Evolutionary conservation across 1,140 invertebrate genomes (phyloP).

Genomic region (Hylaeus volcanicus): DNA sequence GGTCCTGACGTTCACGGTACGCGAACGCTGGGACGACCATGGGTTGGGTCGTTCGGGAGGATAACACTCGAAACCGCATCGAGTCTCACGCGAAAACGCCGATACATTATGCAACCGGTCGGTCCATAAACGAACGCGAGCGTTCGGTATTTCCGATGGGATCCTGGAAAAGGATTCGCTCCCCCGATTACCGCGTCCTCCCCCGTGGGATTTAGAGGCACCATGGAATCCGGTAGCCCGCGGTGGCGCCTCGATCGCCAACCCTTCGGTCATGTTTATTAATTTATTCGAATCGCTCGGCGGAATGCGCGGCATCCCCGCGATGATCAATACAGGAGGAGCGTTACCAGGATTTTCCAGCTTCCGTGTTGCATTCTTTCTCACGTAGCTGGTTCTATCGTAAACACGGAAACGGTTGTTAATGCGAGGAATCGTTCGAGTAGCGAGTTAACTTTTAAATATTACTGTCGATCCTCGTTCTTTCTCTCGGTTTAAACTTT

Average conservation of each 20-base stretch:
- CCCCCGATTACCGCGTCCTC: not conserved
- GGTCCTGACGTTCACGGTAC: not conserved
- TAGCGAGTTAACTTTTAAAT: not conserved
- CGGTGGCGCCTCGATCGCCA: not conserved
- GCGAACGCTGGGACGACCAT: not conserved
- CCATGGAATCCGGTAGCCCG: conserved; percentile 13
- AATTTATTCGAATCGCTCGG: conserved; percentile 45
- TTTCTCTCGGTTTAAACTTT: not conserved
- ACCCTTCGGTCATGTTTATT: conserved; percentile 55
- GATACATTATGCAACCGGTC: conserved; percentile 79
- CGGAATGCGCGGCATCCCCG: conserved; percentile 25
- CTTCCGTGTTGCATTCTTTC: conserved; percentile 54
- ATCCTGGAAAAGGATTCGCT: conserved; percentile 21
- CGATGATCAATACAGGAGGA: conserved; percentile 34
- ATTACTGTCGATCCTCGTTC: not conserved
- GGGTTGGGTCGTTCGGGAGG: not conserved
- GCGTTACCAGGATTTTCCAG: conserved; percentile 16
- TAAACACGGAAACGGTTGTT: conserved; percentile 23
- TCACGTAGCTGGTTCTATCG: conserved; percentile 47
- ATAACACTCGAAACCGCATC: conserved; percentile 50
- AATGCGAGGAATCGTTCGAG: conserved; percentile 9
- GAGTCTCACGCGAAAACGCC: conserved; percentile 70
- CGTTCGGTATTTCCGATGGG: conserved; percentile 18
- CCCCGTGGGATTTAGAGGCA: not conserved
- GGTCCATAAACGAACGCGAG: conserved; percentile 75